These are phyloP conservation scores for Taxidea taxus DNA, from an alignment of 2,113 vertebrate species.

Conservation along the genomic window DNA sequence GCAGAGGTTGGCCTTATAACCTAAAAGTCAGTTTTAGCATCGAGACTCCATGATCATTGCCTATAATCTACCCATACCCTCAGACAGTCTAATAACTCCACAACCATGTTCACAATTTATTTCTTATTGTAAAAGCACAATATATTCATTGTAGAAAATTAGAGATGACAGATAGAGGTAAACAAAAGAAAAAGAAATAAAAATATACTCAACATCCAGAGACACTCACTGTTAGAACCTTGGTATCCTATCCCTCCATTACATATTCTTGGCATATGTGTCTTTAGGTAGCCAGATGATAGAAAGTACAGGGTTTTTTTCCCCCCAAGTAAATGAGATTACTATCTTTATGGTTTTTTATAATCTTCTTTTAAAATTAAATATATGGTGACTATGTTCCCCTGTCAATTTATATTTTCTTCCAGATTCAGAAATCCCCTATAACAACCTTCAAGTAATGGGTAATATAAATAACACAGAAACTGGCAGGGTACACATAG, in stretches of 20 bases:
- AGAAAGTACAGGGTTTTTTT: neutral
- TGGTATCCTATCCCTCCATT: neutral
- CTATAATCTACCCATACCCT: neutral
- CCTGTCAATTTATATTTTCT: conserved; percentile 18
- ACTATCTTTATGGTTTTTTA: conserved; percentile 14
- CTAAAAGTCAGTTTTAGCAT: neutral
- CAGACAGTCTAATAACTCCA: neutral
- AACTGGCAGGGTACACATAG: neutral
- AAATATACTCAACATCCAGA: neutral
- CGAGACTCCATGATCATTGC: neutral
- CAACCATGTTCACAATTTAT: neutral
- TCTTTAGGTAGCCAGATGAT: neutral
- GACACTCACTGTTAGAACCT: neutral
- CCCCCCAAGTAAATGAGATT: neutral
- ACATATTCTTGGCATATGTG: neutral
- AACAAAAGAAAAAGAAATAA: conserved; percentile 38
- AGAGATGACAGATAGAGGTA: neutral
- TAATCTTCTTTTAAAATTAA: conserved; percentile 37
- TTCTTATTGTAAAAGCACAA: neutral
- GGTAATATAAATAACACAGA: neutral
- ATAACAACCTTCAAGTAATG: neutral
- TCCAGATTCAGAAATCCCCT: neutral
- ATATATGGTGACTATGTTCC: neutral
- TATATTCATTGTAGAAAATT: neutral
- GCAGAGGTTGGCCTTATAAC: neutral